Percentiles rank a stretch among this genome's conserved stretches.
phyloP scores from a whole-genome alignment of 2,113 vertebrate species.

The Cyprinodon tularosa region DNA sequence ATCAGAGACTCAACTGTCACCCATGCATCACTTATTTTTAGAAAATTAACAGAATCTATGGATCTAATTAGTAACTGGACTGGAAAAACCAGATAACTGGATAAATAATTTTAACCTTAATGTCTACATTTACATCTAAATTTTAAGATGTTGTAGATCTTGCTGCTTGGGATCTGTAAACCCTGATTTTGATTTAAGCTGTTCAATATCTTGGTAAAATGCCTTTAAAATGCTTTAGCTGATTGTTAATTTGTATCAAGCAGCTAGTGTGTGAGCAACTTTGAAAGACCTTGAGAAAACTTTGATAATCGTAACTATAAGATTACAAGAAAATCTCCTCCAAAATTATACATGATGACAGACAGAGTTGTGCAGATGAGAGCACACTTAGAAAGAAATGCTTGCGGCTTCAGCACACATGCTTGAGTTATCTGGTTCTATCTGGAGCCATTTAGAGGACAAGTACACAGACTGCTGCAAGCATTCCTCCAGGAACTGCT shows the following conservation, averaged over 20 bases:
- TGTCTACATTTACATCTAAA: too few relatives aligned
- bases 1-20: too few relatives aligned
- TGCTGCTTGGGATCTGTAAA: too few relatives aligned
- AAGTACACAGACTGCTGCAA: conserved; percentile 30
- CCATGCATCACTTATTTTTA: too few relatives aligned
- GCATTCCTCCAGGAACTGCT: conserved; percentile 55
- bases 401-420: conserved; percentile 50
- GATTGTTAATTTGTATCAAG: neutral
- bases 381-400: conserved; percentile 46
- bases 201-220: neutral
- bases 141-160: too few relatives aligned
- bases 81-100: too few relatives aligned
- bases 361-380: conserved; percentile 17
- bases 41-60: too few relatives aligned
- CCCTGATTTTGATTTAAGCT: too few relatives aligned
- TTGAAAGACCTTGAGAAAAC: neutral
- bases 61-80: too few relatives aligned
- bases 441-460: conserved; percentile 57
- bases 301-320: neutral
- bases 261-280: neutral
- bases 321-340: neutral
- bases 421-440: conserved; percentile 45
- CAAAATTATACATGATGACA: conserved; percentile 9
- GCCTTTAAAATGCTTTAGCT: neutral
- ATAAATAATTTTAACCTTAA: too few relatives aligned